Conservation (phyloP, 1,140 invertebrate species). For the Probaryconus sp. region DNA sequence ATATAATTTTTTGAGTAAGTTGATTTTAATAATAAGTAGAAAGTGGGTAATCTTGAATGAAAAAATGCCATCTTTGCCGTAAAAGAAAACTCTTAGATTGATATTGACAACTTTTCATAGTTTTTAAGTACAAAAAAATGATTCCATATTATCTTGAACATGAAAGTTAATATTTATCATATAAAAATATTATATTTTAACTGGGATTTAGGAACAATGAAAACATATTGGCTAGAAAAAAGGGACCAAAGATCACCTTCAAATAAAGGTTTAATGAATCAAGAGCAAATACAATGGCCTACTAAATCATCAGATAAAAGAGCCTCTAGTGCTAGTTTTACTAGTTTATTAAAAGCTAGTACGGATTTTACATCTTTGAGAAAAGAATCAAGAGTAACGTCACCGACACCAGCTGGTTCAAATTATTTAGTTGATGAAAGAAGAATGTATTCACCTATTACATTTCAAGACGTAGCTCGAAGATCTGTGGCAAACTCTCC, state of each 20-base stretch:
- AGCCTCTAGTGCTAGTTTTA: slow-evolving; percentile 47
- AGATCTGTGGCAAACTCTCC: slow-evolving; percentile 87
- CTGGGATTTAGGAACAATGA: slow-evolving; percentile 92
- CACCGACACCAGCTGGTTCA: slow-evolving; percentile 60
- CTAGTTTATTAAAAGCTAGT: slow-evolving; percentile 43
- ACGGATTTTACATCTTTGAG: slow-evolving; percentile 63
- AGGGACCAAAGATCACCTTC: slow-evolving; percentile 81
- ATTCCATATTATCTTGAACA: slow-evolving; percentile 57
- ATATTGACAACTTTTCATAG: too few relatives aligned
- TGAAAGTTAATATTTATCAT: too few relatives aligned
- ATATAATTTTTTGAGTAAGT: too few relatives aligned
- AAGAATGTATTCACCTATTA: slow-evolving; percentile 89
- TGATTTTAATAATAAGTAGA: too few relatives aligned
- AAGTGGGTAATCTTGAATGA: too few relatives aligned
- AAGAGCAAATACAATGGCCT: slow-evolving; percentile 75
- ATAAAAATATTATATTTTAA: too few relatives aligned
- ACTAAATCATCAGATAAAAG: slow-evolving; percentile 64
- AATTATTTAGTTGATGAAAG: slow-evolving; percentile 78
- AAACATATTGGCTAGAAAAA: slow-evolving; percentile 93
- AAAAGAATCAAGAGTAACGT: slow-evolving; percentile 66
- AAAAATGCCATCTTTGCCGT: too few relatives aligned
- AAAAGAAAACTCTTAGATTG: too few relatives aligned
- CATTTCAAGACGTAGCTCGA: slow-evolving; percentile 88
- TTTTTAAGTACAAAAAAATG: slow-evolving; percentile 16
- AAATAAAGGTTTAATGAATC: slow-evolving; percentile 72